phyloP scores from a whole-genome alignment of 2,797 vertebrate species.

The Agapornis canus region DNA sequence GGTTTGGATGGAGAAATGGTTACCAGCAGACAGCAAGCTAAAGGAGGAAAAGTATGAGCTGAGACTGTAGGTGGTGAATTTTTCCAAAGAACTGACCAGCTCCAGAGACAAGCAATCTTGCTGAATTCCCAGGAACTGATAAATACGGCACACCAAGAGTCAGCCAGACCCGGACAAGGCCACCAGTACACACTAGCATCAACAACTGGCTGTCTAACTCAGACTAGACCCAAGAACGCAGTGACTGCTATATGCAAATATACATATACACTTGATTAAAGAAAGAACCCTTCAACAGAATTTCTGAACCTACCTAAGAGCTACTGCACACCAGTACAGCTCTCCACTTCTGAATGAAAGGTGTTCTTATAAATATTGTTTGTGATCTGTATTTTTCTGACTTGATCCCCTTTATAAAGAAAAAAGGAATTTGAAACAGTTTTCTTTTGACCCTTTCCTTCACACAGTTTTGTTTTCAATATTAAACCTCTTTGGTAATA shows the following conservation, averaged over 20 bases:
- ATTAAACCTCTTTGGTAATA: background rate
- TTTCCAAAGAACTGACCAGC: background rate
- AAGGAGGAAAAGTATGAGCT: background rate
- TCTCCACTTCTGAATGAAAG: background rate
- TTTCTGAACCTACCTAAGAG: background rate
- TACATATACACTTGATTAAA: background rate
- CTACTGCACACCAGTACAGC: background rate
- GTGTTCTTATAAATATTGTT: background rate
- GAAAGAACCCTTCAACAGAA: background rate
- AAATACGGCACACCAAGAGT: background rate
- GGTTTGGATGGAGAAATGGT: background rate
- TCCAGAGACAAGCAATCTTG: background rate
- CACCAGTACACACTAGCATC: background rate
- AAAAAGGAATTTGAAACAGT: background rate
- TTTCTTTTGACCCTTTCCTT: background rate
- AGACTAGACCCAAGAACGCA: background rate
- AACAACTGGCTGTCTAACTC: background rate
- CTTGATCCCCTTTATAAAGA: background rate
- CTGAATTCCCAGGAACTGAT: background rate
- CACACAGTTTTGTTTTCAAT: background rate
- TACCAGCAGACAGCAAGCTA: background rate
- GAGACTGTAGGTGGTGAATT: background rate
- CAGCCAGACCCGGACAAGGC: background rate
- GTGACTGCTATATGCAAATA: background rate
- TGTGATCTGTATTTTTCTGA: background rate